A percentile compares a stretch with the other conserved stretches of the same genome.
These are phyloP conservation scores for Rapana venosa DNA, from an alignment of 2,888 invertebrate species.

Conservation along the genomic window DNA sequence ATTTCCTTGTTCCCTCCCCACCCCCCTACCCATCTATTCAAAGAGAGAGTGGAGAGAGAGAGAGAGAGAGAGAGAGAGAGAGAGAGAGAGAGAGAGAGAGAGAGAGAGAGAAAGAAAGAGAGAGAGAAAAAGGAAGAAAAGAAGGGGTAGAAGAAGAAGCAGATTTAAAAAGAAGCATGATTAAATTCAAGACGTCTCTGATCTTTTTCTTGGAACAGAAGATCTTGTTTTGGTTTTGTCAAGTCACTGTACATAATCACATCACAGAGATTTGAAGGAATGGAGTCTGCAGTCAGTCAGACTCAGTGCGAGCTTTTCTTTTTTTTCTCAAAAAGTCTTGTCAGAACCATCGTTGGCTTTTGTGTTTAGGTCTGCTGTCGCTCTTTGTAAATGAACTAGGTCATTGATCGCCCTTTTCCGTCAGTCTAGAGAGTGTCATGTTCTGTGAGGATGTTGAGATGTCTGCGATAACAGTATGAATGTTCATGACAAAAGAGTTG, in stretches of 20 bases:
- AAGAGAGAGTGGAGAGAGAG: neutral
- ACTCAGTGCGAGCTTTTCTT: too few relatives aligned
- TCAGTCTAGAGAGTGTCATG: neutral
- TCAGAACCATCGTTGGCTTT: too few relatives aligned
- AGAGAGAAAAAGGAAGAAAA: neutral
- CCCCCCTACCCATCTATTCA: neutral
- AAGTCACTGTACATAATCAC: too few relatives aligned
- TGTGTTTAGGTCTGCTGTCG: too few relatives aligned
- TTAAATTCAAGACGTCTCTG: too few relatives aligned
- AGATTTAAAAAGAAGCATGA: neutral
- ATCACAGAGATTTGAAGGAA: too few relatives aligned
- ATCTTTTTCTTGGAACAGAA: too few relatives aligned
- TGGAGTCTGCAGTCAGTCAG: too few relatives aligned
- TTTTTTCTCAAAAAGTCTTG: too few relatives aligned
- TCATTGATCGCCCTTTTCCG: neutral
- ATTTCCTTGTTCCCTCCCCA: too few relatives aligned
- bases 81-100: neutral
- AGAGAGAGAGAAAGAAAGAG: slow-evolving; percentile 18
- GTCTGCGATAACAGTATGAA: neutral
- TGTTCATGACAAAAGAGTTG: too few relatives aligned
- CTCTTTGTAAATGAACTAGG: neutral
- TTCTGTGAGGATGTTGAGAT: neutral
- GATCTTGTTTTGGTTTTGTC: too few relatives aligned
- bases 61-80: neutral
- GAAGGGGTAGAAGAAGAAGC: neutral